Base-by-base conservation (phyloP, 2,113 vertebrate species). In the Stigmatopora nigra region DNA sequence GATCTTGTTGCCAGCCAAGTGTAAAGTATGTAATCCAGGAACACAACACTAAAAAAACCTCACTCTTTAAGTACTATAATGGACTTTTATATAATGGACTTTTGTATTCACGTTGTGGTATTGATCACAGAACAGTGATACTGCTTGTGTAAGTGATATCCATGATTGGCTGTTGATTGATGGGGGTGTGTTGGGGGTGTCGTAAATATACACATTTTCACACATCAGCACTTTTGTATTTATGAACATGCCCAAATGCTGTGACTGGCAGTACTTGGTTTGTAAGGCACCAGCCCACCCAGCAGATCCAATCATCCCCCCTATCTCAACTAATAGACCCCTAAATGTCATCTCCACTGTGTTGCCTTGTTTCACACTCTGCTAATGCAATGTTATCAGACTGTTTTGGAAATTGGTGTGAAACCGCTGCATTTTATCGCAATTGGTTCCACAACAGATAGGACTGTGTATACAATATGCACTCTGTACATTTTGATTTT, bases 271-370 rank as follows among this genome's bases (percentile, higher is more conserved):
- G 41, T 31, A 44, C 57, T 69, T 44, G 5, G 48, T 12, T 44
- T 55, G 44, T 48, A 48, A 46, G 65, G 35, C 52, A 38, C 13
- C 1, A 12, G 55, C 66, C 60, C 68, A 46, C 68, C 73, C 53
- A 46, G 61, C 65, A 61, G 38, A 35, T 53, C 12, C 48, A 62
- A 44, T 57, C 64, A 22, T 71, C 62, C 5, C 5, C 63, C 61
- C 22, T 22, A 72, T 67, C 62, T 65, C 15, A 52, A 70, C 60
- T 59, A 77, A 25, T 5, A 58, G 19, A 31, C 48, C 59, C 19
- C 66, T 65, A 75, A 80, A 78, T 67, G 67, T 82, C 75, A 48
- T 19, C n/a, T 6, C 25, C 52, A 70, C 12, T 76, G 64, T 48
- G 72, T 44, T 11, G 46, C n/a, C 56, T 80, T 83, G 77, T 84